A percentile compares a stretch with the other conserved stretches of the same genome.
phyloP scores from a whole-genome alignment of 2,797 vertebrate species.

The Bryconaethiops microstoma region DNA sequence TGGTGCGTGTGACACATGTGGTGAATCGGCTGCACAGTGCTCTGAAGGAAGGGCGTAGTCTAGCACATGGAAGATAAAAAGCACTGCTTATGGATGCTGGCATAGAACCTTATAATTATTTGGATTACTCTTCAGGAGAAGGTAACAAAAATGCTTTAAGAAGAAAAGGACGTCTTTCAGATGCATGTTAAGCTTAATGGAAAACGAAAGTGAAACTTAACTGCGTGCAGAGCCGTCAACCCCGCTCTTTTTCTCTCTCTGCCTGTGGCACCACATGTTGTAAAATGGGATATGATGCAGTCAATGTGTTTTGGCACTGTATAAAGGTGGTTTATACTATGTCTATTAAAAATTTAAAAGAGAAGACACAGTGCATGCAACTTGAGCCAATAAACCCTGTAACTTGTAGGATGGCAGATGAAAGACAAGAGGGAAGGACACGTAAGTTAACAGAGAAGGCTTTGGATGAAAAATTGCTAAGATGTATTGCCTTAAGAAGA shows the following conservation, averaged over 20 bases:
- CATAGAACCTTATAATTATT: background rate
- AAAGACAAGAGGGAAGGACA: background rate
- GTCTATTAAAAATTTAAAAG: constrained; percentile 19
- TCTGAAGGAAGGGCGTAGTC: no score
- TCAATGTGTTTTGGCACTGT: background rate
- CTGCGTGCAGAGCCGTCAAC: no score
- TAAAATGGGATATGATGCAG: background rate
- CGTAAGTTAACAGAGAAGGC: constrained; percentile 10
- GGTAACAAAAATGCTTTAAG: background rate
- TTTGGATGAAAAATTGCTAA: constrained; percentile 25
- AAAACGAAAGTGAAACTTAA: background rate
- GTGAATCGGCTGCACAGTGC: no score
- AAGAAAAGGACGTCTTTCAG: background rate
- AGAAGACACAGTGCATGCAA: constrained; percentile 8
- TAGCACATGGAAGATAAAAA: no score
- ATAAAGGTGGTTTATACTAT: no score
- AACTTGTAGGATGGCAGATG: background rate
- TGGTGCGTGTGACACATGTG: no score
- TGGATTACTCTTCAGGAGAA: background rate
- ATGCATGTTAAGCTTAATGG: background rate
- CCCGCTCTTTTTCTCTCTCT: no score
- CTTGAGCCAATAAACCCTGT: background rate
- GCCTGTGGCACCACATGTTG: background rate
- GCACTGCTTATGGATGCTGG: background rate
- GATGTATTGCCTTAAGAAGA: constrained; percentile 9